These are phyloP conservation scores for Tipula vernalis DNA, from an alignment of 2,888 invertebrate genomes.

Conservation along the genomic window DNA sequence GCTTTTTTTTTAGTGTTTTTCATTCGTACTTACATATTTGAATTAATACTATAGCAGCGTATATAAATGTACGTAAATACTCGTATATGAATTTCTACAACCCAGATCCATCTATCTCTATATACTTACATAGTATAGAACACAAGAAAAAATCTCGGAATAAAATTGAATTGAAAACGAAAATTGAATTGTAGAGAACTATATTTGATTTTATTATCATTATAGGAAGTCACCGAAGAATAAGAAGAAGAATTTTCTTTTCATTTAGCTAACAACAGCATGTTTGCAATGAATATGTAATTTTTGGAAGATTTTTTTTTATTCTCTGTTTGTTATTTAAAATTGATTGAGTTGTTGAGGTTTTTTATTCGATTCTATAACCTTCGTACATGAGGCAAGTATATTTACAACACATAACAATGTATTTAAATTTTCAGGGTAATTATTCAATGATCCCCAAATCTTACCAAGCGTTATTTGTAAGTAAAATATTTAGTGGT, in stretches of 20 bases:
- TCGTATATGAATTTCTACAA: not conserved
- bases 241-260: not conserved
- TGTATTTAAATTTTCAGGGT: too few species aligned
- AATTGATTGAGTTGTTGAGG: not conserved
- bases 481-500: too few species aligned
- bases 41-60: not conserved
- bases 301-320: not conserved
- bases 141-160: not conserved
- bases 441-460: too few species aligned
- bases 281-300: not conserved
- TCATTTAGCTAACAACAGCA: not conserved
- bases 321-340: not conserved
- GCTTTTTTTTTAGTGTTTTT: not conserved
- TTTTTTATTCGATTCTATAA: not conserved
- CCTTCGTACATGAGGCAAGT: not conserved
- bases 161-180: not conserved
- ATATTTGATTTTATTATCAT: conserved; percentile 4
- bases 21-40: not conserved
- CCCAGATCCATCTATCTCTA: not conserved
- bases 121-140: not conserved
- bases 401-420: too few species aligned
- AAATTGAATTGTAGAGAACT: not conserved
- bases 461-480: too few species aligned
- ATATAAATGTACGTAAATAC: not conserved
- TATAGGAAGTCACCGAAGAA: not conserved